A percentile compares a stretch with the other conserved stretches of the same genome.
Conservation (phyloP, 2,888 invertebrate genomes). For the Aplocera efformata region DNA sequence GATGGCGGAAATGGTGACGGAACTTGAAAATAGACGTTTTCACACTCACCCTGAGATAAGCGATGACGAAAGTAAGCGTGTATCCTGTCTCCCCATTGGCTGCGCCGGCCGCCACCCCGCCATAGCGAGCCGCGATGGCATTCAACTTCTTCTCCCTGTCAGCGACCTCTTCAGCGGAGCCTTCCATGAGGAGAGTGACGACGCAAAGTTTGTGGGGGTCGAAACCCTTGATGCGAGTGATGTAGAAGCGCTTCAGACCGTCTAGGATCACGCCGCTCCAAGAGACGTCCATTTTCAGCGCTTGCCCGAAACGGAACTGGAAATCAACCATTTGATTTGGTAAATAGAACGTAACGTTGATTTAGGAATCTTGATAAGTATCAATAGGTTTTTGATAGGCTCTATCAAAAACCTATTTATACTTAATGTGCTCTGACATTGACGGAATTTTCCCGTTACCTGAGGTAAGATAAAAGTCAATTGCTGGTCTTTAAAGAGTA, state of each 20-base stretch:
- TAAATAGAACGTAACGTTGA: too few relatives aligned
- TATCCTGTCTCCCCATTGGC: constrained; percentile 97
- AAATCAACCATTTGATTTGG: too few relatives aligned
- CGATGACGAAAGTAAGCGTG: constrained; percentile 97
- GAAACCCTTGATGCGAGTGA: constrained; percentile 93
- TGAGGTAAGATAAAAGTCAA: too few relatives aligned
- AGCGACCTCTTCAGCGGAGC: constrained; percentile 85
- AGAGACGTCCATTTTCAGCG: constrained; percentile 81
- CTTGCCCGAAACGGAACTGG: constrained; percentile 94
- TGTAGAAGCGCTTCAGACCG: constrained; percentile 90
- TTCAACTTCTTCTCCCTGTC: constrained; percentile 83
- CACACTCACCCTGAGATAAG: constrained; percentile 92
- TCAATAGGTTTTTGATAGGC: too few relatives aligned
- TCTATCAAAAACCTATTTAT: too few relatives aligned
- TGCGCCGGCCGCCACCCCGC: constrained; percentile 94
- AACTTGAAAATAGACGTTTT: too few relatives aligned
- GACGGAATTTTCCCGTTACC: too few relatives aligned
- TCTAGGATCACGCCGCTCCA: constrained; percentile 87
- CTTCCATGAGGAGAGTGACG: constrained; percentile 97
- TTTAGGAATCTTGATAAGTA: too few relatives aligned
- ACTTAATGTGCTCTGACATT: too few relatives aligned
- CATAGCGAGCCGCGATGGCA: constrained; percentile 86
- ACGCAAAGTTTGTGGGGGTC: constrained; percentile 90
- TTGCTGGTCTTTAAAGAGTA: too few relatives aligned
- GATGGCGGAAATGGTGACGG: too few relatives aligned